Conservation (phyloP, 2,888 invertebrate species). For the Morpho helenor region DNA sequence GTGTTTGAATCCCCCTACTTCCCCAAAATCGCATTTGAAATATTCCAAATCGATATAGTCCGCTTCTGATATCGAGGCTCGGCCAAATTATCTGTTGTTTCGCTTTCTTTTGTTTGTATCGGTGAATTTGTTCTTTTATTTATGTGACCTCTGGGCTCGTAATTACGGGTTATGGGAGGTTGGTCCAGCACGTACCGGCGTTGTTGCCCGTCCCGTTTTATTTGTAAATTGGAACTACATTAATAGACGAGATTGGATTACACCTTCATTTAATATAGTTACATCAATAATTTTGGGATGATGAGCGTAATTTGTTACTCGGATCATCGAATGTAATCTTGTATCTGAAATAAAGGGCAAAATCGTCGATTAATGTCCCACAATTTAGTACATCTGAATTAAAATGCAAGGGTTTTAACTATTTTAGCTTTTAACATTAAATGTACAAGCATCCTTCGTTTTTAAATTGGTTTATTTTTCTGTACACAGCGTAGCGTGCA, state of each 20-base stretch:
- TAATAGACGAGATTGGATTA: slow-evolving; percentile 65
- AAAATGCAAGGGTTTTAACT: slow-evolving; percentile 16
- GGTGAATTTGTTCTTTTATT: slow-evolving; percentile 61
- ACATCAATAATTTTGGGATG: slow-evolving; percentile 62
- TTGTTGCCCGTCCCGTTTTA: slow-evolving; percentile 59
- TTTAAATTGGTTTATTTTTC: slow-evolving; percentile 4
- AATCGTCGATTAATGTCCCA: slow-evolving; percentile 49
- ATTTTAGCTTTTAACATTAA: neutral
- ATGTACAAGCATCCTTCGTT: neutral
- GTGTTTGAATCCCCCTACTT: slow-evolving; percentile 52
- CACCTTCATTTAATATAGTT: slow-evolving; percentile 76
- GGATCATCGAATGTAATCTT: slow-evolving; percentile 34
- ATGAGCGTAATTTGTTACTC: slow-evolving; percentile 61
- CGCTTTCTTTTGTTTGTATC: slow-evolving; percentile 70
- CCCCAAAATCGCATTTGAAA: slow-evolving; percentile 58
- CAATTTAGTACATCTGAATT: slow-evolving; percentile 39
- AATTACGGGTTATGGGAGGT: slow-evolving; percentile 62
- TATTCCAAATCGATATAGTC: slow-evolving; percentile 59
- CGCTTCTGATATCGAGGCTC: slow-evolving; percentile 53
- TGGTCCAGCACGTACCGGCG: slow-evolving; percentile 55
- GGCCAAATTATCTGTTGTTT: slow-evolving; percentile 71
- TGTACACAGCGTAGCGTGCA: neutral
- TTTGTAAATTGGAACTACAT: slow-evolving; percentile 73
- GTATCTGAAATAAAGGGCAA: slow-evolving; percentile 33
- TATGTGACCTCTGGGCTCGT: slow-evolving; percentile 73